These are phyloP conservation scores for Cirrhinus molitorella DNA, from an alignment of 2,797 vertebrate species.

Conservation along the genomic window DNA sequence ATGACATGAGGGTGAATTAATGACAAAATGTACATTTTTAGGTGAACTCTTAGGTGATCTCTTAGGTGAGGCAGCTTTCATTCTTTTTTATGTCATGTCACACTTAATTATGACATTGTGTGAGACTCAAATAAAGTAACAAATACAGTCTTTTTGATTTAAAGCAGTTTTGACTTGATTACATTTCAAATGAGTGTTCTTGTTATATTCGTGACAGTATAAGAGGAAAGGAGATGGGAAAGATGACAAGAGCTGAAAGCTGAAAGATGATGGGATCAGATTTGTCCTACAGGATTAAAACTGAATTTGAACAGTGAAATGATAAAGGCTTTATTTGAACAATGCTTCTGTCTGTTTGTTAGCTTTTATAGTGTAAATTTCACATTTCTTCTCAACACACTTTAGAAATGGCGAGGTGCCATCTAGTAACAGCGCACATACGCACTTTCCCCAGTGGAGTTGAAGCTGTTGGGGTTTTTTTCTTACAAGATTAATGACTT, in stretches of 20 bases:
- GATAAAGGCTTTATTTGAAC: constrained; percentile 1
- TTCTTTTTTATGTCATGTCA: neutral
- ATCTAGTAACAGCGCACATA: neutral
- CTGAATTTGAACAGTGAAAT: neutral
- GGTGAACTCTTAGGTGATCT: too few species aligned
- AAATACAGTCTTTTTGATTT: neutral
- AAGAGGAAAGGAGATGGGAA: neutral
- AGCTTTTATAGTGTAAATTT: neutral
- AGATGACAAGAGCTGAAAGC: neutral
- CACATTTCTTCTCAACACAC: neutral
- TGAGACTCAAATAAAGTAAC: too few species aligned
- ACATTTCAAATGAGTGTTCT: neutral
- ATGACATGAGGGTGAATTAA: too few species aligned
- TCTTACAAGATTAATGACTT: constrained; percentile 12
- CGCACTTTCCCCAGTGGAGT: neutral
- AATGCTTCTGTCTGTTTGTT: neutral
- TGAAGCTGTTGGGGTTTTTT: neutral
- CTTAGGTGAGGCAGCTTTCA: too few species aligned
- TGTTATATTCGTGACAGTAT: neutral
- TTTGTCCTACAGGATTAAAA: constrained; percentile 16
- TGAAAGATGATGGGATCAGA: neutral
- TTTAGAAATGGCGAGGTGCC: neutral
- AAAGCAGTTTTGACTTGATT: neutral
- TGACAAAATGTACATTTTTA: too few species aligned
- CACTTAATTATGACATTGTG: neutral